Percentiles rank a stretch among this genome's conserved stretches.
These are phyloP conservation scores for Troides helena DNA, from an alignment of 2,888 invertebrate species.

Conservation along the genomic window DNA sequence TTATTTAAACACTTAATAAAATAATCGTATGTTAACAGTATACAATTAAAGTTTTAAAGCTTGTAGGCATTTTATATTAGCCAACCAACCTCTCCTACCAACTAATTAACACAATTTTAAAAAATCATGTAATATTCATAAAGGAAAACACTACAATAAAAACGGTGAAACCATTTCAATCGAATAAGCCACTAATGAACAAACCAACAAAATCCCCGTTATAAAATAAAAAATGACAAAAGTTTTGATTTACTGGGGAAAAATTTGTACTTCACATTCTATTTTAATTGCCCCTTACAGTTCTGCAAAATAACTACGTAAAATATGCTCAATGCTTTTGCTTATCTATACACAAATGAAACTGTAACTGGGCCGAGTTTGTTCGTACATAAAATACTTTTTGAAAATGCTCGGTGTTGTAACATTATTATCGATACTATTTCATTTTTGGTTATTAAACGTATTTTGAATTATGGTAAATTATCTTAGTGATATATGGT, in stretches of 20 bases:
- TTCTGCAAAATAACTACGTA: constrained; percentile 10
- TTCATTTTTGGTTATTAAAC: background rate
- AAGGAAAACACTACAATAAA: background rate
- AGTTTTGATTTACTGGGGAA: constrained; percentile 1
- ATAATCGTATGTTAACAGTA: too few relatives aligned
- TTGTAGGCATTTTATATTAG: too few relatives aligned
- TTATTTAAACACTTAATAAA: too few relatives aligned
- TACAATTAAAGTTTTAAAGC: too few relatives aligned
- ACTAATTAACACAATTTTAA: too few relatives aligned
- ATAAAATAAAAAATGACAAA: constrained; percentile 5
- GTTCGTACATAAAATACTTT: background rate
- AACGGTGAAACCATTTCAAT: background rate
- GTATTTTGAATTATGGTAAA: background rate
- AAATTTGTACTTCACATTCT: constrained; percentile 2
- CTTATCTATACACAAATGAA: background rate
- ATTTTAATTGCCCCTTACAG: background rate
- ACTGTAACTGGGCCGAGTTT: constrained; percentile 1
- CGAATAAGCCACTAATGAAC: background rate
- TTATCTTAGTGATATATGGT: background rate
- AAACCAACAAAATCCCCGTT: constrained; percentile 2
- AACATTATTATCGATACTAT: background rate
- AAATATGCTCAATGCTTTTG: constrained; percentile 1
- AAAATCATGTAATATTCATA: background rate
- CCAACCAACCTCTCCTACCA: too few relatives aligned
- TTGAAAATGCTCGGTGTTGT: background rate